Evolutionary conservation across 2,113 vertebrate species (phyloP).

Genomic region (Sphaerodactylus townsendi): DNA sequence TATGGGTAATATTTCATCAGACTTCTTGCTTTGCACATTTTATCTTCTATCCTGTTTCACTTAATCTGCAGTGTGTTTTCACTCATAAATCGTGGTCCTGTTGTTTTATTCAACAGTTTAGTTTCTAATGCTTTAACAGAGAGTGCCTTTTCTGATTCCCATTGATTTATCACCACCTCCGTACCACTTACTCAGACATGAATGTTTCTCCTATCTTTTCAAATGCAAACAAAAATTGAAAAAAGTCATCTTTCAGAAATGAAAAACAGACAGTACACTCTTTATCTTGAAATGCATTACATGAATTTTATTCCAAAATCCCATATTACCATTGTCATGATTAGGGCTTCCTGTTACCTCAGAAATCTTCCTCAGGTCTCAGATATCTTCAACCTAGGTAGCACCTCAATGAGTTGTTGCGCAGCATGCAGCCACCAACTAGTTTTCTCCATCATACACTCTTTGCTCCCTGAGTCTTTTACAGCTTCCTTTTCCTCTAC

Average conservation of each 20-base stretch:
- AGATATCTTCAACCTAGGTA: too few relatives aligned
- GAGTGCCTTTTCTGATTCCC: neutral
- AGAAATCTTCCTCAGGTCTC: too few relatives aligned
- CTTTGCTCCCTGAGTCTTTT: too few relatives aligned
- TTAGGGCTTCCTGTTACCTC: too few relatives aligned
- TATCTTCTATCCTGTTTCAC: neutral
- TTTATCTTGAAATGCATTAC: neutral
- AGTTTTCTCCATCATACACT: too few relatives aligned
- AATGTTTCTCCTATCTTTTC: neutral
- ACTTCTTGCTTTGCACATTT: neutral
- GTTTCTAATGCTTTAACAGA: neutral
- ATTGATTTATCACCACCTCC: neutral
- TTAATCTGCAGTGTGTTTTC: neutral
- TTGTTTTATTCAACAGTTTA: neutral
- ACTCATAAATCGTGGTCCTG: neutral
- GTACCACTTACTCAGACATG: neutral
- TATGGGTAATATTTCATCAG: neutral
- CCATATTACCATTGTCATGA: neutral
- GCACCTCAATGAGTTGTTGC: too few relatives aligned
- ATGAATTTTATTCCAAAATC: neutral
- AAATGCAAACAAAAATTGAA: neutral
- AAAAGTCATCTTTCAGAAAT: constrained; percentile 2
- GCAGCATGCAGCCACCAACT: too few relatives aligned
- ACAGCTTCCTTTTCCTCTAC: too few relatives aligned
- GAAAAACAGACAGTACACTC: neutral